phyloP scores from a whole-genome alignment of 2,797 vertebrate genomes.

The Galago senegalensis region DNA sequence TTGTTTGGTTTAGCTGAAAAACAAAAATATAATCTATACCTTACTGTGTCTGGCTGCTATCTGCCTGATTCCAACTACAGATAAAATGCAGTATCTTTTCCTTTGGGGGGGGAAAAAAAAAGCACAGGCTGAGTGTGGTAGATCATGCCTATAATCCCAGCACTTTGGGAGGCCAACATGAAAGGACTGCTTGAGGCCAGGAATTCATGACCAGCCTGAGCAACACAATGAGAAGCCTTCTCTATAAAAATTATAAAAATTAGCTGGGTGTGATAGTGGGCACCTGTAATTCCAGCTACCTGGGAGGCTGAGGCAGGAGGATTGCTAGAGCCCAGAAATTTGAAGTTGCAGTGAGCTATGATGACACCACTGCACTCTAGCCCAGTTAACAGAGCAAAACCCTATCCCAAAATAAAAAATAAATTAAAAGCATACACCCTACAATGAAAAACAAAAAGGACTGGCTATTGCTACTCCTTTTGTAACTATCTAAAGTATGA shows the following conservation, averaged over 20 bases:
- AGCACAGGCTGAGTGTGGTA: neutral
- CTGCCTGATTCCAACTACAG: slow-evolving; percentile 32
- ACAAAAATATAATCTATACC: neutral
- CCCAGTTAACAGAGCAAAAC: neutral
- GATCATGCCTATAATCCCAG: neutral
- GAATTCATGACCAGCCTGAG: neutral
- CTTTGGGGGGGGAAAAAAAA: neutral
- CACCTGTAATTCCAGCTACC: too few species aligned
- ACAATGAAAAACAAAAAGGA: slow-evolving; percentile 12
- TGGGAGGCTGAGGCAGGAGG: neutral
- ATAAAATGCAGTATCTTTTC: neutral
- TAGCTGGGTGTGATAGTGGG: too few species aligned
- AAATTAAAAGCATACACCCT: neutral
- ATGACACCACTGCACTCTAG: neutral
- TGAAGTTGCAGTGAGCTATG: neutral
- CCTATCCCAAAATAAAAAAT: neutral
- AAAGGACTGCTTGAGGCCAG: neutral
- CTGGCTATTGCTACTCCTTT: neutral
- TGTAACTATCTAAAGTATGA: slow-evolving; percentile 22
- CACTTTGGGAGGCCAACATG: neutral
- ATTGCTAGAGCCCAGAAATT: neutral
- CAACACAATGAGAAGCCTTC: too few species aligned
- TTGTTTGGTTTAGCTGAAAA: slow-evolving; percentile 35
- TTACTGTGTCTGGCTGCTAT: neutral
- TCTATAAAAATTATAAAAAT: too few species aligned